Evolutionary conservation across 2,888 invertebrate genomes (phyloP), one percentile per base, ranked within the genome.

Genomic region (Metalampra italica): DNA sequence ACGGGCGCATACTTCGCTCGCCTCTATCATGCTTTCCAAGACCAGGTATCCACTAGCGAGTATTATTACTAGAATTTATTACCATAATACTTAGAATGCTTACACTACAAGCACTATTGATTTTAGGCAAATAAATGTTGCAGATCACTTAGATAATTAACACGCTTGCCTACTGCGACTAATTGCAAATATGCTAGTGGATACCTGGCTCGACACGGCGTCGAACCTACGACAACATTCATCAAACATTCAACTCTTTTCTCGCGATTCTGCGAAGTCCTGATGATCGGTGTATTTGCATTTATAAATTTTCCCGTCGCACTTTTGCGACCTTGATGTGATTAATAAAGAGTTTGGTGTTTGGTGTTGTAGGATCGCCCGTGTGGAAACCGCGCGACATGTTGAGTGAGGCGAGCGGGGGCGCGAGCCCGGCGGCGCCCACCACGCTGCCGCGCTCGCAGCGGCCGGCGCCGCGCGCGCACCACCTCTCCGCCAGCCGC

Each of bases 371-470:
- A 95, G 97, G 97, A 91, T 98, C 98, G 90, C 98, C 98, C 88
- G 96, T 98, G 91, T 98, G 98, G 98, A 98, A 98, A 93, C 97
- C 97, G 91, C 94, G 97, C 91, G 97, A 97, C 92, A 92, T 91
- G 91, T 88, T 90, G 91, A 88, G 90, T 88, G 91, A 91, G 86
- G 85, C 85, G 82, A 82, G 83, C 52, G 57, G 54, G 49, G 67
- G 68, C 64, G 57, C 53, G 54, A 50, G 47, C 46, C 60, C 50
- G 59, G 49, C 56, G 52, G 62, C 60, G 64, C 79, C 82, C 66
- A 85, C 83, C 69, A 86, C 82, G 68, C 82, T 81, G 74, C 86
- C 82, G 62, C 88, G 80, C 75, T 84, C 79, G 74, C 82, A 82
- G 77, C 80, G 85, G 61, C 81, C 81, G 59, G 84, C 82, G 65